Percentiles rank a stretch among this genome's conserved stretches.
Conservation (phyloP, 2,797 vertebrate genomes). For the Pipistrellus pipistrellus region DNA sequence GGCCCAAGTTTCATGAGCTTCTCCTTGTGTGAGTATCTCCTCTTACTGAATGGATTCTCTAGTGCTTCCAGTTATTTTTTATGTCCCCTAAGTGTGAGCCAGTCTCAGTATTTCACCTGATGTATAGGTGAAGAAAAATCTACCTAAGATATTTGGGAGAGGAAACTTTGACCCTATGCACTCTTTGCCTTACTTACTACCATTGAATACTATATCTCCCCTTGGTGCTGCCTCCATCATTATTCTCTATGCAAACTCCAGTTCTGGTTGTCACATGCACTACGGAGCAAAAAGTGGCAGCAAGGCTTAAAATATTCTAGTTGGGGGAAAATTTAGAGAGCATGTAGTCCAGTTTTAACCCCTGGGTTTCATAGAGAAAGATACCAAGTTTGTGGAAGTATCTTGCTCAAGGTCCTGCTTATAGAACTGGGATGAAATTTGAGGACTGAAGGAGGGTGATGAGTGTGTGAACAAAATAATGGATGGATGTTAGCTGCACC, state of each 20-base stretch:
- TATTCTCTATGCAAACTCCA: slow-evolving; percentile 3
- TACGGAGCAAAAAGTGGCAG: neutral
- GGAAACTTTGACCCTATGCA: neutral
- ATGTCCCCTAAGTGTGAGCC: neutral
- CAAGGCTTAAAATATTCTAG: neutral
- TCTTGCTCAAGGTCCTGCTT: neutral
- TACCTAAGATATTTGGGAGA: neutral
- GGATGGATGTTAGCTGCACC: neutral
- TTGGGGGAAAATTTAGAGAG: neutral
- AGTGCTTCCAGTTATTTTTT: neutral
- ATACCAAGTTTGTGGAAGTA: neutral
- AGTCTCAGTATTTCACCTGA: slow-evolving; percentile 10
- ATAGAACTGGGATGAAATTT: neutral
- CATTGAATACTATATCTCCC: neutral
- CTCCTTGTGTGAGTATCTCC: neutral
- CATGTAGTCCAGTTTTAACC: neutral
- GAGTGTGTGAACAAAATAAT: neutral
- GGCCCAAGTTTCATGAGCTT: neutral
- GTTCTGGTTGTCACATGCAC: neutral
- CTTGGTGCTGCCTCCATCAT: neutral
- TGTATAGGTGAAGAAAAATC: neutral
- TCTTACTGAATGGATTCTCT: neutral
- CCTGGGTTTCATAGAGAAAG: neutral
- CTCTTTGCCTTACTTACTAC: neutral
- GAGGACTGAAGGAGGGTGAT: neutral